Conservation (phyloP, 2,888 invertebrate genomes). For the Stenotaenia linearis region DNA sequence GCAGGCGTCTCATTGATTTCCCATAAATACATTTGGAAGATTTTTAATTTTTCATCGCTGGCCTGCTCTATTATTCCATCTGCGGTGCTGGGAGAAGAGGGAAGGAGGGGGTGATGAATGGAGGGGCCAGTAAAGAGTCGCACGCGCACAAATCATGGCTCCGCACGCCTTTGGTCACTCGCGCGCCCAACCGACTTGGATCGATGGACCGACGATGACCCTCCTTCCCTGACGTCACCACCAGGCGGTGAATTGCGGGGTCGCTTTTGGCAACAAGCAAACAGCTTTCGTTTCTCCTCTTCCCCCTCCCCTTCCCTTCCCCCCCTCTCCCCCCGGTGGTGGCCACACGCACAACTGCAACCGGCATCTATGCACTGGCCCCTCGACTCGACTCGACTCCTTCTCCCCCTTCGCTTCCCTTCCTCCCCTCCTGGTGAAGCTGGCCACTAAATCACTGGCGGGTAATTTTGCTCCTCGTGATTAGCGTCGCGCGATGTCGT, state of each 20-base stretch:
- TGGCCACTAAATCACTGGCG: conserved; percentile 26
- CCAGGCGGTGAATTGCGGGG: conserved; percentile 6
- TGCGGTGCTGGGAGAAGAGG: not conserved
- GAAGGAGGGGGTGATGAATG: conserved; percentile 12
- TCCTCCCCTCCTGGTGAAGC: not conserved
- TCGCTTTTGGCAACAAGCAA: conserved; percentile 23
- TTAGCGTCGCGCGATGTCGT: conserved; percentile 24
- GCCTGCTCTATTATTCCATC: conserved; percentile 23
- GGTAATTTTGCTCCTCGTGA: conserved; percentile 23
- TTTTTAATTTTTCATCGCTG: conserved; percentile 24
- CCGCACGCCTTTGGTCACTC: conserved; percentile 26
- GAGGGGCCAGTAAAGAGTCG: conserved; percentile 26
- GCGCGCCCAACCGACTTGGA: conserved; percentile 24
- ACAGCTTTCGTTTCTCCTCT: not conserved
- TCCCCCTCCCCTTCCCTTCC: not conserved
- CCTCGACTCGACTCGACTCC: not conserved
- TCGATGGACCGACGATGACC: conserved; percentile 24
- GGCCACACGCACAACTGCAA: not conserved
- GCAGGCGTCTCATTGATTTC: conserved; percentile 20
- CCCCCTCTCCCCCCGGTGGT: not conserved
- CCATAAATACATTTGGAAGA: conserved; percentile 16
- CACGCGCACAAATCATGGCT: conserved; percentile 20
- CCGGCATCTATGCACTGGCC: not conserved
- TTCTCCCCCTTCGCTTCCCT: not conserved
- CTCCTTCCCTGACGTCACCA: conserved; percentile 2